Base-by-base conservation (phyloP, 2,113 vertebrate species). In the Rhineura floridana region DNA sequence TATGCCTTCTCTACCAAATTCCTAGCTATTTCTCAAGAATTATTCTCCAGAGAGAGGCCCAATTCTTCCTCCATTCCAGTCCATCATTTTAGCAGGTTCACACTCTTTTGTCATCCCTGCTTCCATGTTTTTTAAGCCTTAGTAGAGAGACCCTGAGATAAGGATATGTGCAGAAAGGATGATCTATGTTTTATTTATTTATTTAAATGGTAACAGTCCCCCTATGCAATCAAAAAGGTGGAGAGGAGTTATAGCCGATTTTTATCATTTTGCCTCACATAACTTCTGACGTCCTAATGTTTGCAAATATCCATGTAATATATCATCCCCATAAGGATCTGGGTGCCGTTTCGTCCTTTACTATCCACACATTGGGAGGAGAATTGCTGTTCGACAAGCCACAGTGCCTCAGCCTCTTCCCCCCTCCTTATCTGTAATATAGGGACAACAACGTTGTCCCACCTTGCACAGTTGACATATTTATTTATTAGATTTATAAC, bases 11-110 rank as follows among this genome's bases (percentile, higher is more conserved):
- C 11, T 55, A 1, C 33, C 75, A 15, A 48, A 21, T 9, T 44
- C 42, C 46, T 3, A 33, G 46, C 23, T 17, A 23, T 2, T 8
- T 81, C 23, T 39, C 50, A 36, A 36, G n/a, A 11, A 33, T 33
- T 80, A 2, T 23, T 80, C 17, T 59, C 36, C 25, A 33, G 30
- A 4, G 42, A 48, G n/a, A n/a, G n/a, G n/a, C n/a, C 11, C 15
- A 36, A 33, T 28, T 25, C 21, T 21, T 17, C 39, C 0, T 1
- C 33, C 63, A 0, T 4, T 48, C 46, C 33, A 7, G 6, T 1
- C 39, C 50, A 23, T 39, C 9, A 72, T 65, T 67, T 69, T 83
- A 21, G 59, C 39, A 17, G 9, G 23, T 30, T 5, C 55, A 65
- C 15, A 30, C 25, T 44, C 6, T 30, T 12, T 52, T 3, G 63